Percentiles rank a stretch among this genome's conserved stretches.
Conservation (phyloP, 37 sponge, comb jelly and placozoan genomes). For the Halichondria panicea region DNA sequence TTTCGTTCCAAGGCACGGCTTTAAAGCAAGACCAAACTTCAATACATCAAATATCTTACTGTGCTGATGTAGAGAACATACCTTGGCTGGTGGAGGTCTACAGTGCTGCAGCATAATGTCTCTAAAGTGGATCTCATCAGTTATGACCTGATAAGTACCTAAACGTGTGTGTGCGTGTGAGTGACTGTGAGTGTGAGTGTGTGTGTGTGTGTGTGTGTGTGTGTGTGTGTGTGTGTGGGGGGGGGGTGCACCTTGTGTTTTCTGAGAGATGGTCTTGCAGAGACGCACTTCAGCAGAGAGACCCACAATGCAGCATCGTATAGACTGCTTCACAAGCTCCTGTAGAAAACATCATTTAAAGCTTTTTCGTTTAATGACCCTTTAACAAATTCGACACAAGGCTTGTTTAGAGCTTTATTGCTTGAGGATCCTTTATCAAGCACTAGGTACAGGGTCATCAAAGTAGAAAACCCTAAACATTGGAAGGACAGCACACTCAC, state of each 20-base stretch:
- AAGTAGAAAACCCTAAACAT: background rate
- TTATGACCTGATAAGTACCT: constrained; percentile 78
- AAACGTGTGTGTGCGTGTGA: background rate
- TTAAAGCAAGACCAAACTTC: no score
- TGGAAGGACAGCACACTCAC: constrained; percentile 24
- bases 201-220: background rate
- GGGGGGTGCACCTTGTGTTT: constrained; percentile 64
- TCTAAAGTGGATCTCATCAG: constrained; percentile 88
- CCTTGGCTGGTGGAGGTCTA: constrained; percentile 88
- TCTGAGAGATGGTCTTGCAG: constrained; percentile 75
- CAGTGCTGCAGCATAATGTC: constrained; percentile 80
- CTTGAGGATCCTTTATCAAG: background rate
- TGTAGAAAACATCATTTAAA: constrained; percentile 5
- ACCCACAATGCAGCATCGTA: constrained; percentile 84
- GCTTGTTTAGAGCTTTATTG: background rate
- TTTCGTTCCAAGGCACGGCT: no score
- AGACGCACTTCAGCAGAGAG: constrained; percentile 89
- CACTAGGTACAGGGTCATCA: no score
- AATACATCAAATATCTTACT: background rate
- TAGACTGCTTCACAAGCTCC: constrained; percentile 46
- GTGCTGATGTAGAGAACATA: background rate
- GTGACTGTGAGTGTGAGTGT: background rate
- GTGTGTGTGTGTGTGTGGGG: background rate
- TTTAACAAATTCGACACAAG: background rate
- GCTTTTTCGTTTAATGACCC: background rate